Evolutionary conservation across 2,797 vertebrate genomes (phyloP).

Genomic region (Xenopus petersii): DNA sequence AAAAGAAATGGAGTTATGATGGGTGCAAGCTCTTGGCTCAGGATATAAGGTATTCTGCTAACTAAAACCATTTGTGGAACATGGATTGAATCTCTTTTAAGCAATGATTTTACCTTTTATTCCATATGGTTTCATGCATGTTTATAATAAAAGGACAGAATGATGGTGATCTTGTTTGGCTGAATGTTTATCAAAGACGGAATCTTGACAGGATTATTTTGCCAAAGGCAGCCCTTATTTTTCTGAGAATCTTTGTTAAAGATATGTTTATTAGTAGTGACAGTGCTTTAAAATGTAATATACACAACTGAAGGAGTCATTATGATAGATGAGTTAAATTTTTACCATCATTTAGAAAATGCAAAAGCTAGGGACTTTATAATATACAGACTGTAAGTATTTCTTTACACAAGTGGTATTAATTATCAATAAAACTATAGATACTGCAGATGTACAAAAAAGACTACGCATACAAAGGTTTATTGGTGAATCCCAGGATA

Average conservation of each 20-base stretch:
- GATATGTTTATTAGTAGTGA: background rate
- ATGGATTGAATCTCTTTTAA: background rate
- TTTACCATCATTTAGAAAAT: background rate
- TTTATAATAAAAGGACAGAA: constrained; percentile 1
- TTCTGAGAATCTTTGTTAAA: background rate
- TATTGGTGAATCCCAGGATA: too few species aligned
- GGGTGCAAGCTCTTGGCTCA: background rate
- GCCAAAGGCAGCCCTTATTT: background rate
- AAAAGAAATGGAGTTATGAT: background rate
- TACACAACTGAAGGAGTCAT: background rate
- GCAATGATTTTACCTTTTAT: constrained; percentile 1
- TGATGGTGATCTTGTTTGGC: background rate
- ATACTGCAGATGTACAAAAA: too few species aligned
- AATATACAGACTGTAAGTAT: background rate
- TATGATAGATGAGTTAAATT: background rate
- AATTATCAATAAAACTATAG: background rate
- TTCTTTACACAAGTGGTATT: background rate
- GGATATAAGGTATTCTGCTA: background rate
- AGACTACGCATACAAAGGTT: too few species aligned
- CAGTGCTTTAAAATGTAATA: constrained; percentile 1
- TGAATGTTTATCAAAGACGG: background rate
- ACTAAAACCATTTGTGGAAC: background rate
- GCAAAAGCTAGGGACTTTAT: background rate
- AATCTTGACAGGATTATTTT: background rate
- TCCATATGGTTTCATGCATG: background rate